Evolutionary conservation across 2,113 vertebrate species (phyloP).

Genomic region (Thunnus maccoyii): DNA sequence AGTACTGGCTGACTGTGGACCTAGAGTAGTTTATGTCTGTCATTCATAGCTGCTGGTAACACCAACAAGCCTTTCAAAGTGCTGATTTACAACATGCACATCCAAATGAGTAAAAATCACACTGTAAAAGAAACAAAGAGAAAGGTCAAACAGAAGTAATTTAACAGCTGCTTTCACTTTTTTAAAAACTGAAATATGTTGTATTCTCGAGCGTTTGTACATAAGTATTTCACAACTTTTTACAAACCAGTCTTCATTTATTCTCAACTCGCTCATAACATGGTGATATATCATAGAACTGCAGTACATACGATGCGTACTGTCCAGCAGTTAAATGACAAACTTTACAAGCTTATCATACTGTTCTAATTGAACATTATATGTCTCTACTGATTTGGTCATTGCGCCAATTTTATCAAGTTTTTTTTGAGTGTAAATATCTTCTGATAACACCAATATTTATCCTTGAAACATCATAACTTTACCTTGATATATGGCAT

Average conservation of each 20-base stretch:
- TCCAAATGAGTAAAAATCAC: neutral
- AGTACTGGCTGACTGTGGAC: too few species aligned
- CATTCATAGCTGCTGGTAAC: too few species aligned
- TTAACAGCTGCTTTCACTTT: neutral
- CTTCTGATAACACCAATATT: neutral
- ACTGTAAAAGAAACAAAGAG: neutral
- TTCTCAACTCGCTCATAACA: neutral
- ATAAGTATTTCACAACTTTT: neutral
- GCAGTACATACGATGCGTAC: neutral
- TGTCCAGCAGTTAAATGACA: too few species aligned
- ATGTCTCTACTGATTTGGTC: neutral
- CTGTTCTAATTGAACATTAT: neutral
- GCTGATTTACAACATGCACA: neutral
- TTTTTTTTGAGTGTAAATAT: neutral
- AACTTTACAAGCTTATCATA: neutral
- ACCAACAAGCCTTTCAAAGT: too few species aligned
- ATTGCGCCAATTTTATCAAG: neutral
- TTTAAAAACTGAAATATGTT: neutral
- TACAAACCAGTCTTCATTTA: neutral
- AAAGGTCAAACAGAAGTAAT: constrained; percentile 23
- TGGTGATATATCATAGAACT: neutral
- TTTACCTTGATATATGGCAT: neutral
- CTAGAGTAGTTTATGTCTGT: too few species aligned
- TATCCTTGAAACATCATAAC: neutral
- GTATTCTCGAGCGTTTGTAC: neutral